Conservation (phyloP, 1,140 invertebrate genomes). For the Drosophila yakuba region DNA sequence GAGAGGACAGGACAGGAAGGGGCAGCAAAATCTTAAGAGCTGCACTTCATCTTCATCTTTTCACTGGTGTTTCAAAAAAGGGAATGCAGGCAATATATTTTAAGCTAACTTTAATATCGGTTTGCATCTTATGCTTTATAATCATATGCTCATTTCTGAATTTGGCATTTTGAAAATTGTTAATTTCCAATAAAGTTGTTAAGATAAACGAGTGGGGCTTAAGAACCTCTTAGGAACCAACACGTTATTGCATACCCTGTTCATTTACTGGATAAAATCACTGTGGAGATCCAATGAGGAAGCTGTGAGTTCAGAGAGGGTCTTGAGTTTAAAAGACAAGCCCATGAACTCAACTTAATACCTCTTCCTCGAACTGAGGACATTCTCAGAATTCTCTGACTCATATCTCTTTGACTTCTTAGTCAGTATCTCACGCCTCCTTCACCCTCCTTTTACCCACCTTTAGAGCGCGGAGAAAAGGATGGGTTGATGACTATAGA, state of each 20-base stretch:
- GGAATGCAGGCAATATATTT: neutral
- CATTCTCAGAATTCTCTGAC: constrained; percentile 42
- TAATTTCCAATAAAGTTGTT: neutral
- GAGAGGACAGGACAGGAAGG: neutral
- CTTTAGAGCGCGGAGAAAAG: neutral
- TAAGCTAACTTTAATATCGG: neutral
- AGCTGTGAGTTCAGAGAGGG: constrained; percentile 1
- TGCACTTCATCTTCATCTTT: constrained; percentile 3
- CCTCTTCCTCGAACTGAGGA: constrained; percentile 32
- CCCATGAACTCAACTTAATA: constrained; percentile 24
- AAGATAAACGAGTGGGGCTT: neutral
- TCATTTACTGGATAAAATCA: neutral
- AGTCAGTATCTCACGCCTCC: constrained; percentile 16
- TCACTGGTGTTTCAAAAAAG: neutral
- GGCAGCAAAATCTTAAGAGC: constrained; percentile 13
- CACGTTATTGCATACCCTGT: neutral
- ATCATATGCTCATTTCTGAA: neutral
- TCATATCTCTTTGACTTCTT: constrained; percentile 35
- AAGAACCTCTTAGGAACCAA: neutral
- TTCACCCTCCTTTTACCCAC: neutral
- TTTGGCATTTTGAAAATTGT: neutral
- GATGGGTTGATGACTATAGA: neutral
- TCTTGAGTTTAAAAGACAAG: constrained; percentile 20
- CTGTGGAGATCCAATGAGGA: constrained; percentile 12
- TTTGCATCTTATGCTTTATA: neutral